Percentiles rank a stretch among this genome's conserved stretches.
phyloP scores from a whole-genome alignment of 2,113 vertebrate genomes.

The Lophochroa leadbeateri region DNA sequence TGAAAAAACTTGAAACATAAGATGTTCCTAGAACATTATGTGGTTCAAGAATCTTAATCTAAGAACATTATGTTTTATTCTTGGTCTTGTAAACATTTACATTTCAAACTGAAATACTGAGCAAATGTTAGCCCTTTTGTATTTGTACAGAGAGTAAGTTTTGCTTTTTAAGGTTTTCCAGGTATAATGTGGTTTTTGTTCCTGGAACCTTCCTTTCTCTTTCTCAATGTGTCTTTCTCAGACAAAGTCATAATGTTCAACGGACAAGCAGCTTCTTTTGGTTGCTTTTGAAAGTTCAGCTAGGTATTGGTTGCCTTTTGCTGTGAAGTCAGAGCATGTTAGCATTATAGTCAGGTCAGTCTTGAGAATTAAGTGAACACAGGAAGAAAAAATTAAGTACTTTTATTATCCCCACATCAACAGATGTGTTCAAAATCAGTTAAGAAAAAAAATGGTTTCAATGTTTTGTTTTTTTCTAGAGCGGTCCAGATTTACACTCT shows the following conservation, averaged over 20 bases:
- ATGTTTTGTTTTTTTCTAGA: fast-evolving
- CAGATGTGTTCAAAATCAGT: not conserved
- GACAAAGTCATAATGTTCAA: not conserved
- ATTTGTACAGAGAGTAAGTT: not conserved
- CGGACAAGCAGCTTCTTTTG: not conserved
- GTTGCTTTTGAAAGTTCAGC: not conserved
- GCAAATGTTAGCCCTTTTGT: not conserved
- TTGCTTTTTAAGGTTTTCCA: not conserved
- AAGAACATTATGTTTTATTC: not conserved
- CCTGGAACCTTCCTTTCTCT: not conserved
- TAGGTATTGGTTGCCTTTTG: not conserved
- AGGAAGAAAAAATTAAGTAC: not conserved
- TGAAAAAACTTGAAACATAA: not conserved
- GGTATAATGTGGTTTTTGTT: not conserved
- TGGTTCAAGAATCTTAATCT: not conserved
- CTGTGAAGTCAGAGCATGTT: not conserved
- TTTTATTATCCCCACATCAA: not conserved
- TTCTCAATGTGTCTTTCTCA: not conserved
- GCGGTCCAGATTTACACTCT: not conserved
- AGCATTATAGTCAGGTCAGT: not conserved
- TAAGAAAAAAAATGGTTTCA: not conserved
- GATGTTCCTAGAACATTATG: not conserved
- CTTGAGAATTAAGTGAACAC: not conserved
- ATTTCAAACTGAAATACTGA: not conserved
- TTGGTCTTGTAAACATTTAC: not conserved